Percentiles rank a stretch among this genome's conserved stretches.
These are phyloP conservation scores for Periophthalmodon schlosseri DNA, from an alignment of 2,113 vertebrate species.

Conservation along the genomic window DNA sequence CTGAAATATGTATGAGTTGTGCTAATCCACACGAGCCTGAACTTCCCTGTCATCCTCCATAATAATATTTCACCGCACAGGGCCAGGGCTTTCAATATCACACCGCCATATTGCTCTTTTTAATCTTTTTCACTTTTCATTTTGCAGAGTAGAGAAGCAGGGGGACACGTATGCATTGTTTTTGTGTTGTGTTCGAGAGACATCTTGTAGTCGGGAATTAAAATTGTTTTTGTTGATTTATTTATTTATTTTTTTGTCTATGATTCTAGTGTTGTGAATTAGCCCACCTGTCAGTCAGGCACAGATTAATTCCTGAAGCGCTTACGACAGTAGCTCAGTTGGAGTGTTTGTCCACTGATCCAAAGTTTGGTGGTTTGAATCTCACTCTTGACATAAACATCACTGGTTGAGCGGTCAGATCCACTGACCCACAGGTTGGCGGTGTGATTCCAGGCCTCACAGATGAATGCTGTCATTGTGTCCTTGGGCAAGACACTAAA, in stretches of 20 bases:
- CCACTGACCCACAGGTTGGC: too few species aligned
- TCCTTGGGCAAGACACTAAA: too few species aligned
- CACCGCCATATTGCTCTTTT: conserved; percentile 8
- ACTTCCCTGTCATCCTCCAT: conserved; percentile 17
- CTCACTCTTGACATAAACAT: too few species aligned
- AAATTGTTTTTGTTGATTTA: background rate
- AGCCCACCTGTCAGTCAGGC: conserved; percentile 39
- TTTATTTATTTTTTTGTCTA: conserved; percentile 13
- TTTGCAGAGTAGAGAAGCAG: conserved; percentile 26
- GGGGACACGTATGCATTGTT: background rate
- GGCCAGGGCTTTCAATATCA: conserved; percentile 19
- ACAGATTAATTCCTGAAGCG: conserved; percentile 22
- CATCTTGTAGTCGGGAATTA: conserved; percentile 23
- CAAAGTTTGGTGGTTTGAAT: too few species aligned
- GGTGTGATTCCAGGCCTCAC: too few species aligned
- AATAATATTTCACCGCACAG: conserved; percentile 14
- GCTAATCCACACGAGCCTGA: conserved; percentile 44
- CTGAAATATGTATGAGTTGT: conserved; percentile 68
- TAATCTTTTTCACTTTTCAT: conserved; percentile 21
- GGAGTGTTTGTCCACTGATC: too few species aligned
- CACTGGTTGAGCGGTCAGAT: too few species aligned
- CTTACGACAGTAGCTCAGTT: conserved; percentile 35
- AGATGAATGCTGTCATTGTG: too few species aligned
- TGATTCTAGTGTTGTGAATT: conserved; percentile 28
- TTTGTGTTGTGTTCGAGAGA: background rate